phyloP scores from a whole-genome alignment of 2,797 vertebrate genomes.

The Acrocephalus scirpaceus region DNA sequence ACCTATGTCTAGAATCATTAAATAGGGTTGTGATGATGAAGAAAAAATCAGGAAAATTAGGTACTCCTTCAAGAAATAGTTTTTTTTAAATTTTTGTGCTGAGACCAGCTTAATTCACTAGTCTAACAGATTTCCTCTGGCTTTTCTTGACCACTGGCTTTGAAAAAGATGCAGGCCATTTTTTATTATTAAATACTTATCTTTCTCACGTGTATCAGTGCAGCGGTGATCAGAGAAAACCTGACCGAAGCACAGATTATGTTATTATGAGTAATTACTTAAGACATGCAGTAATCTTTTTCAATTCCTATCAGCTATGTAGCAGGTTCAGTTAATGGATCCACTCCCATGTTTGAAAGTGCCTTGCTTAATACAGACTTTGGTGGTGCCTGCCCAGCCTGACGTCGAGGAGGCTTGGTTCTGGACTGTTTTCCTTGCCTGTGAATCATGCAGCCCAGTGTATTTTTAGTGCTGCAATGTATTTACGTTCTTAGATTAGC shows the following conservation, averaged over 20 bases:
- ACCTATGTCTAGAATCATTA: neutral
- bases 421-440: neutral
- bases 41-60: neutral
- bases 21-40: neutral
- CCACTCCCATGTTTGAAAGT: neutral
- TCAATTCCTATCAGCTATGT: neutral
- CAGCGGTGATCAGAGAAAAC: neutral
- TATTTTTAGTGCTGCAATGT: neutral
- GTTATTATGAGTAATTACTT: neutral
- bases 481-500: neutral
- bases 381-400: neutral
- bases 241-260: neutral
- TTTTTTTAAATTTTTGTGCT: neutral
- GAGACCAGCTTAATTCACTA: neutral
- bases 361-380: neutral
- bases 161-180: neutral
- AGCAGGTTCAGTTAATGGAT: neutral
- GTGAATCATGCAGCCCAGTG: rapidly evolving
- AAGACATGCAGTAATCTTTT: neutral
- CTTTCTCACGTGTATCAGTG: neutral
- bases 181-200: neutral
- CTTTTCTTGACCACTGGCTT: neutral
- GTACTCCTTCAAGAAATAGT: neutral
- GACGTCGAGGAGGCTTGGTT: neutral
- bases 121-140: neutral